A percentile compares a stretch with the other conserved stretches of the same genome.
Conservation (phyloP, 35 echinoderm and acorn worm species). For the Apostichopus parvimensis region DNA sequence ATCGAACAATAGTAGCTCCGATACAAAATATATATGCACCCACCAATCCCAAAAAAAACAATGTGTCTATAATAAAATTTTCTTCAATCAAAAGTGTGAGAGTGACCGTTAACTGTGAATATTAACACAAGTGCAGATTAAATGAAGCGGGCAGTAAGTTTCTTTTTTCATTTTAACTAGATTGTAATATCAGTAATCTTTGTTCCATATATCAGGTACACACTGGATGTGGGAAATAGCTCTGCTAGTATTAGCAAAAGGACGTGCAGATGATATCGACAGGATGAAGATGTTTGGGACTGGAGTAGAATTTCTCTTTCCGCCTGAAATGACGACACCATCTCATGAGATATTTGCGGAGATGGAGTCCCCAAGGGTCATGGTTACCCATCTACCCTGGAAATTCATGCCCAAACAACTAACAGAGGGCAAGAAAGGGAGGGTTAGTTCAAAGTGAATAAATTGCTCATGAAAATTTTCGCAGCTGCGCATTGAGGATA, state of each 20-base stretch:
- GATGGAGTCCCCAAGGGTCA: not conserved
- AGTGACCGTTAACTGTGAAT: no score
- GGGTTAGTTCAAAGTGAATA: not conserved
- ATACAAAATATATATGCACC: no score
- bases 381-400: constrained; percentile 18
- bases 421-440: constrained; percentile 9
- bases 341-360: constrained; percentile 16
- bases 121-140: no score
- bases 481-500: no score
- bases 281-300: constrained; percentile 16
- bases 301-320: not conserved
- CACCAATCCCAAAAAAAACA: no score
- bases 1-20: no score
- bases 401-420: constrained; percentile 15
- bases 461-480: no score
- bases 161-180: no score
- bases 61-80: no score
- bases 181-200: no score
- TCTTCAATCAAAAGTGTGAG: no score
- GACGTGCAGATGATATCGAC: constrained; percentile 56
- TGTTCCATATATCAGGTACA: constrained; percentile 39
- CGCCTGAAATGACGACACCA: constrained; percentile 13
- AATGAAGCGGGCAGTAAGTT: no score
- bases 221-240: constrained; percentile 73
- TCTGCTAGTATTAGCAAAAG: constrained; percentile 46